Evolutionary conservation across 2,113 vertebrate species (phyloP), one percentile per base, ranked within the genome.

Genomic region (Anseranas semipalmata): DNA sequence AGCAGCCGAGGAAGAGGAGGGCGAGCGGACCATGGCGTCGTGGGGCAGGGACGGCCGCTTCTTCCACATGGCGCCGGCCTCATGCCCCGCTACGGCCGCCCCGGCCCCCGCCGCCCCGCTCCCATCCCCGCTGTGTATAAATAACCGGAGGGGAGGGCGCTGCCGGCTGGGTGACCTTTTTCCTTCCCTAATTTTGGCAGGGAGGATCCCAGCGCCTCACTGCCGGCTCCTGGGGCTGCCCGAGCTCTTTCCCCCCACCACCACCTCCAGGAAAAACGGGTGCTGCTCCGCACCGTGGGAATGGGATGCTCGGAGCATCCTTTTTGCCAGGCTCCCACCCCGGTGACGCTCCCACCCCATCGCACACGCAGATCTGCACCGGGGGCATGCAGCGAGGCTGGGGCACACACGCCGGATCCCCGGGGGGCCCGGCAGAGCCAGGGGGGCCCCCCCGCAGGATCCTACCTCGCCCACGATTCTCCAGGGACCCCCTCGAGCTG

Each of bases 1-100:
- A 74, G 98, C 91, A 4, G 97, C 97, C 1, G 98, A 98, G 86
- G 98, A 98, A 21, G 97, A 98, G 67, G 98, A 98, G 73, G 33
- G 95, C 1, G 94, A 97, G 39, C 76, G 96, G 37, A 73, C 77
- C 92, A 96, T 24, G 0, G 91, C 9, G 0, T 66, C 25, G 8
- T 35, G 28, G 14, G 14, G 59, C 6, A 1, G 11, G 41, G 52
- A 78, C 17, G 91, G 78, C 63, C 94, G 91, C 62, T 90, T 83
- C 89, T 94, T 97, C 98, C 98, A 98, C 98, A 98, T 98, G 77
- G 81, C 33, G 45, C 73, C 79, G 22, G 2, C 48, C 88, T 83
- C 90, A 89, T 76, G 82, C 87, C 86, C 92, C 28, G 56, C 83
- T 81, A 85, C 72, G 67, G 96, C 94, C 72, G 2, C 97, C 98